Evolutionary conservation across 2,888 invertebrate species (phyloP), one percentile per base, ranked within the genome.

Genomic region (Hirtodrosophila trivittata): DNA sequence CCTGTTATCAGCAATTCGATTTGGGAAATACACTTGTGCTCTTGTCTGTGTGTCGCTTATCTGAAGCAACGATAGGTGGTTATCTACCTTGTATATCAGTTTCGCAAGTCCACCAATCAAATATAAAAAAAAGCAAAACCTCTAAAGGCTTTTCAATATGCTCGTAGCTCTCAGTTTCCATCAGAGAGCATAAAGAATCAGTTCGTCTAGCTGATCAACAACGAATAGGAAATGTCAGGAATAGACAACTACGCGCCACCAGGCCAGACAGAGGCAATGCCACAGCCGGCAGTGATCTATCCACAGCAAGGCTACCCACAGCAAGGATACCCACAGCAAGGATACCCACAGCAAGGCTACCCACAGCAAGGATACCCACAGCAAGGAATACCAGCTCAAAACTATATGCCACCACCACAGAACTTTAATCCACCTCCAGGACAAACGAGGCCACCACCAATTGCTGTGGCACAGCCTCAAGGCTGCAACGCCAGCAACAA

Each of bases 401-500:
- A 13, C 32, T 66, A 66, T 41, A 33, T 39, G 1, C 35, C 74
- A 3, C 7, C 35, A 18, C 37, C 66, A 21, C 66, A 66, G 21
- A 49, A 28, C 21, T 70, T n/a, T n/a, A n/a, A 67, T 16, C 18
- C 28, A 5, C 55, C 18, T 1, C 21, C 77, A 9, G 28, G 39
- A 1, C 26, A 16, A 13, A 39, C 33, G 6, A 39, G 28, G 1
- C 13, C 30, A 28, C 10, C 14, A 26, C 14, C 14, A 13, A 18
- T 25, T 1, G 1, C 54, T 14, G 18, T 54, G 5, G 41, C 55
- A 6, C 58, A 63, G 6, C 33, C 62, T 0, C 13, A 1, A 0
- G 67, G 75, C 5, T 82, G 87, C 52, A 16, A 2, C 51, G 51
- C 26, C 68, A 47, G 28, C 54, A 54, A 6, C n/a, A n/a, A n/a